These are phyloP conservation scores for Athalia rosae DNA, from an alignment of 2,888 invertebrate species.

Conservation along the genomic window DNA sequence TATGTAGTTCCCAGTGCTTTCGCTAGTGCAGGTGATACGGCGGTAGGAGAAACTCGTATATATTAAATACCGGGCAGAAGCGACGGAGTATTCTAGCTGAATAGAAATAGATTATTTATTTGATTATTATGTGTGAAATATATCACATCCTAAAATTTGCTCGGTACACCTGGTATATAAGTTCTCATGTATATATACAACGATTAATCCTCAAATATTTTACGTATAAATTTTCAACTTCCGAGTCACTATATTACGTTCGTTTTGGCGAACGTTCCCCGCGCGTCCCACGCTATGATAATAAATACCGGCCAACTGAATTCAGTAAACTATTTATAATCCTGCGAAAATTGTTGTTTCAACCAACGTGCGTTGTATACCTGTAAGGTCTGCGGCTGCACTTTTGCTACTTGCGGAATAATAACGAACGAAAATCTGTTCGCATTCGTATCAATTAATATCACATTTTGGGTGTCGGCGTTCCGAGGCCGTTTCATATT, in stretches of 20 bases:
- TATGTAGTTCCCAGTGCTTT: background rate
- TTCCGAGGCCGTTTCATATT: too few species aligned
- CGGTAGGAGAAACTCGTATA: background rate
- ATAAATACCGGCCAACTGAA: background rate
- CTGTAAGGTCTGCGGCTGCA: background rate
- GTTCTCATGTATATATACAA: constrained; percentile 5
- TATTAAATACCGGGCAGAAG: background rate
- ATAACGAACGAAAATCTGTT: too few species aligned
- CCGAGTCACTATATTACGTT: background rate
- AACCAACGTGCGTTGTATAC: background rate
- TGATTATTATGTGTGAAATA: constrained; percentile 1
- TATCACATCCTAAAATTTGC: constrained; percentile 1
- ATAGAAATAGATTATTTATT: constrained; percentile 15
- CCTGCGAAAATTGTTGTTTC: background rate
- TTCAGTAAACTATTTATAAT: background rate
- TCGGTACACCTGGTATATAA: too few species aligned
- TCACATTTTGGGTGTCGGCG: too few species aligned
- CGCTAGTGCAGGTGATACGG: too few species aligned
- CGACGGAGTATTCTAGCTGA: constrained; percentile 12
- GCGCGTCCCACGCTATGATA: background rate
- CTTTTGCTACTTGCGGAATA: background rate
- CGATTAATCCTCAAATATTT: background rate
- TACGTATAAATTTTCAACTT: constrained; percentile 7
- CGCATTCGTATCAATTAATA: too few species aligned
- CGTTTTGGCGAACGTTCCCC: background rate